These are phyloP conservation scores for Tarsius wallacei DNA, from an alignment of 2,797 vertebrate species.

Conservation along the genomic window DNA sequence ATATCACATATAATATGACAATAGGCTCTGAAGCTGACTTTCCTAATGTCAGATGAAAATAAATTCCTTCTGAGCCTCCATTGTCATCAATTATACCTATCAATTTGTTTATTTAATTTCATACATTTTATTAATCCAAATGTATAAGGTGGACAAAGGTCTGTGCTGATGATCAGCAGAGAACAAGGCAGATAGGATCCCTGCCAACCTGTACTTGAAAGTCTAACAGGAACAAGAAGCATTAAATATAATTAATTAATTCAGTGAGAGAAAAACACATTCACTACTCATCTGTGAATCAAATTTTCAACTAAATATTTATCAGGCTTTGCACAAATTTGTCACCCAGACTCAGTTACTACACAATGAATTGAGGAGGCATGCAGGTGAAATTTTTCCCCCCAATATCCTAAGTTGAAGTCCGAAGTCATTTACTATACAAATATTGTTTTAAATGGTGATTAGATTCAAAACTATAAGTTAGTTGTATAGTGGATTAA, in stretches of 20 bases:
- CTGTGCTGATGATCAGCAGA: background rate
- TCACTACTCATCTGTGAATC: background rate
- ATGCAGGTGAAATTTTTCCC: background rate
- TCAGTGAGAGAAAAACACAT: background rate
- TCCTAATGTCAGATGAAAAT: background rate
- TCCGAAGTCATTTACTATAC: background rate
- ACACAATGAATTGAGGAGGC: background rate
- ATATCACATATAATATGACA: background rate
- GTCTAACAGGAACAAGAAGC: background rate
- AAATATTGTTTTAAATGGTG: background rate
- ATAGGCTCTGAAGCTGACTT: background rate
- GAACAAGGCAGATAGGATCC: background rate
- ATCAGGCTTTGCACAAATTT: background rate
- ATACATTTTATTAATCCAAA: background rate
- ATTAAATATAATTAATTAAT: background rate
- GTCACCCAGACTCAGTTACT: background rate
- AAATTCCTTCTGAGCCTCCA: background rate
- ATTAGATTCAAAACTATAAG: background rate
- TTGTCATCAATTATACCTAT: background rate
- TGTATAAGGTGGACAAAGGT: background rate
- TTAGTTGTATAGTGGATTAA: background rate
- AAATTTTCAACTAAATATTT: background rate
- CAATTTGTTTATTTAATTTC: background rate
- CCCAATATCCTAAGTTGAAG: background rate
- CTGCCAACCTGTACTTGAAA: background rate